Percentiles rank a stretch among this genome's conserved stretches.
Evolutionary conservation across 2,113 vertebrate species (phyloP).

Genomic region (Salminus brasiliensis): DNA sequence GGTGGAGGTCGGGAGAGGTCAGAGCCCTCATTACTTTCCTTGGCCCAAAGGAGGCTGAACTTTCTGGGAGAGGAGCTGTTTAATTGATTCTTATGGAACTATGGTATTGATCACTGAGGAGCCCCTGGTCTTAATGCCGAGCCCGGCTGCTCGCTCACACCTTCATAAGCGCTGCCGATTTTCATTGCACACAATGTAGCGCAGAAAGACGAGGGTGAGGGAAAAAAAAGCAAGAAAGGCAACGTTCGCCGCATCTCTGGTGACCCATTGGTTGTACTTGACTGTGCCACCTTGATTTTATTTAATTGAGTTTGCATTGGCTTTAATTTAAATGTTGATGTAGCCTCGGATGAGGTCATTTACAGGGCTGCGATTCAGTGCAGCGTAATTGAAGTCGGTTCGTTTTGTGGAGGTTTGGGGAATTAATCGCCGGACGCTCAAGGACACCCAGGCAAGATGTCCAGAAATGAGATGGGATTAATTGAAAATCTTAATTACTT

Average conservation of each 20-base stretch:
- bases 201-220: slow-evolving; percentile 17
- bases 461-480: slow-evolving; percentile 82
- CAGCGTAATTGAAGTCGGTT: slow-evolving; percentile 75
- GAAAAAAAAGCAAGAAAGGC: background rate
- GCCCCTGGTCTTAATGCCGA: slow-evolving; percentile 59
- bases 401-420: slow-evolving; percentile 72
- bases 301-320: slow-evolving; percentile 72
- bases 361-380: slow-evolving; percentile 68
- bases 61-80: slow-evolving; percentile 63
- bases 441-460: slow-evolving; percentile 79
- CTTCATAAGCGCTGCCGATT: slow-evolving; percentile 50
- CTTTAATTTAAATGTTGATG: slow-evolving; percentile 77
- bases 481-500: slow-evolving; percentile 86
- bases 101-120: slow-evolving; percentile 71
- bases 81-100: slow-evolving; percentile 73
- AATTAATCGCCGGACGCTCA: slow-evolving; percentile 77
- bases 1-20: slow-evolving; percentile 54
- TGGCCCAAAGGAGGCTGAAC: slow-evolving; percentile 61
- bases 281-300: slow-evolving; percentile 58
- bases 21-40: slow-evolving; percentile 49
- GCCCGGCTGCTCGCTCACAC: slow-evolving; percentile 48
- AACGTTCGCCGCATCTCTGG: slow-evolving; percentile 39
- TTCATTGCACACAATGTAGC: too few relatives aligned
- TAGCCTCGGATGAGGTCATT: slow-evolving; percentile 73
- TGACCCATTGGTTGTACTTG: slow-evolving; percentile 48